Conservation (phyloP, 2,113 vertebrate species). For the Grammomys dolichurus region DNA sequence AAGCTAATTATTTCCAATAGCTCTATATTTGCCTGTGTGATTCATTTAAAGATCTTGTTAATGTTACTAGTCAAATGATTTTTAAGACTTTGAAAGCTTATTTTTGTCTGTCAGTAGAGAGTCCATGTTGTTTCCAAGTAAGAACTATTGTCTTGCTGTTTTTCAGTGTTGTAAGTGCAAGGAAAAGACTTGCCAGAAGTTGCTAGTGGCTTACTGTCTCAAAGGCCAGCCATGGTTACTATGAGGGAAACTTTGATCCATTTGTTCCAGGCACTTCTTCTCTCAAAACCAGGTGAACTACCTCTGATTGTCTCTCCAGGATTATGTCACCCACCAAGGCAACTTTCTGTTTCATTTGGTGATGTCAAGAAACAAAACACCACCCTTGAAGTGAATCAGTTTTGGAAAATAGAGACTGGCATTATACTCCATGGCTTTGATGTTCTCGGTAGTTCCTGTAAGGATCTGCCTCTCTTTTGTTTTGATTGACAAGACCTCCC, state of each 20-base stretch:
- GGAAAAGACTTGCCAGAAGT: conserved; percentile 45
- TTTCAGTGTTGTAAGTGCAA: conserved; percentile 33
- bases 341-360: conserved; percentile 80
- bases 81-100: conserved; percentile 42
- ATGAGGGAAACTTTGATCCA: conserved; percentile 64
- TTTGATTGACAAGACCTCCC: conserved; percentile 86
- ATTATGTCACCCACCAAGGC: conserved; percentile 83
- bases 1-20: conserved; percentile 23
- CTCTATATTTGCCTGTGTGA: neutral
- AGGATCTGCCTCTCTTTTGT: conserved; percentile 85
- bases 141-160: conserved; percentile 55
- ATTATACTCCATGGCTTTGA: conserved; percentile 84
- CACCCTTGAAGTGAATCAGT: conserved; percentile 77
- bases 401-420: conserved; percentile 81
- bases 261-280: conserved; percentile 74
- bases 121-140: conserved; percentile 52
- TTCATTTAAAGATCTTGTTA: conserved; percentile 53
- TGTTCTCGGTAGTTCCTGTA: conserved; percentile 86
- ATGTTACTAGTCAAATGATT: conserved; percentile 22
- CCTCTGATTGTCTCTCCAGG: conserved; percentile 72
- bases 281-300: conserved; percentile 63
- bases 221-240: conserved; percentile 66
- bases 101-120: conserved; percentile 59
- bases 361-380: conserved; percentile 85
- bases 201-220: conserved; percentile 47